Evolutionary conservation across 2,113 vertebrate genomes (phyloP).

Genomic region (Harpagus bidentatus): DNA sequence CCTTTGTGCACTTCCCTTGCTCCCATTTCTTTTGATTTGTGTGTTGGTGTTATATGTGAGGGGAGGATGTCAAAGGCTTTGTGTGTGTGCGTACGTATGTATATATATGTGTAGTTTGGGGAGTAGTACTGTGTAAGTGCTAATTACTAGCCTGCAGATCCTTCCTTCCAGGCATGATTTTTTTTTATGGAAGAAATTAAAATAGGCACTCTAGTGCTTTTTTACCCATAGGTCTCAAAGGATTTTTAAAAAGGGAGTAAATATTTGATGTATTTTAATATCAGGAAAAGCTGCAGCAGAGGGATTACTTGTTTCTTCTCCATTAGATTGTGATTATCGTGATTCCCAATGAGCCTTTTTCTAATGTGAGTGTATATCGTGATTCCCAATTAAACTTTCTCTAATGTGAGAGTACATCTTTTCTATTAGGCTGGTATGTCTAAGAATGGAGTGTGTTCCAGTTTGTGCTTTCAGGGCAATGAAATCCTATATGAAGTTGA

Average conservation of each 20-base stretch:
- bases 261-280: neutral
- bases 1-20: neutral
- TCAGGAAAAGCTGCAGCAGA: neutral
- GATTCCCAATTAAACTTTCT: neutral
- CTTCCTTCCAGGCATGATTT: neutral
- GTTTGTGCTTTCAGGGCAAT: neutral
- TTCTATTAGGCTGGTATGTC: neutral
- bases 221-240: neutral
- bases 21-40: neutral
- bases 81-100: rapidly evolving
- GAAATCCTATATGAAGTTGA: neutral
- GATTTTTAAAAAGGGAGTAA: neutral
- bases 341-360: neutral
- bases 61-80: neutral
- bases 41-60: neutral
- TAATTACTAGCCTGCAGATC: neutral
- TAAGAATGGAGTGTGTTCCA: neutral
- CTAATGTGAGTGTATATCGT: neutral
- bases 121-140: neutral
- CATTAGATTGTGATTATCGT: neutral
- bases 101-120: neutral
- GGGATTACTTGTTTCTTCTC: neutral
- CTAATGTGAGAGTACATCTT: neutral
- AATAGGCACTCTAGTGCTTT: neutral
- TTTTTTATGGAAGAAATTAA: neutral